Evolutionary conservation across 2,113 vertebrate genomes (phyloP).

Genomic region (Arvicanthis niloticus): DNA sequence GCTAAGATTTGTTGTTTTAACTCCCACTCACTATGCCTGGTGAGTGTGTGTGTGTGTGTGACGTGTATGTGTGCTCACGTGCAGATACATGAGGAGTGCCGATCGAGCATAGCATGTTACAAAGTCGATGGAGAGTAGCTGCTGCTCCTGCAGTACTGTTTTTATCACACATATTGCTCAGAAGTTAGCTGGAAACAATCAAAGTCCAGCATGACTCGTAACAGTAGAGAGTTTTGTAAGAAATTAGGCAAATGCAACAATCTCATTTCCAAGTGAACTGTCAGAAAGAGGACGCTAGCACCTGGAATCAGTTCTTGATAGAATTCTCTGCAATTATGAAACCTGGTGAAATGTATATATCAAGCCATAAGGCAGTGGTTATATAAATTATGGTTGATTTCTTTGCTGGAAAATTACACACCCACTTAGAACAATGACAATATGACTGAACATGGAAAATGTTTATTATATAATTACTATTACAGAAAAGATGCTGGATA

Average conservation of each 20-base stretch:
- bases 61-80: too few species aligned
- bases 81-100: background rate
- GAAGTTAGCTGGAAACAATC: background rate
- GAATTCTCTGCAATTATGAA: conserved; percentile 36
- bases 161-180: background rate
- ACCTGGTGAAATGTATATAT: background rate
- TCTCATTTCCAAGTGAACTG: background rate
- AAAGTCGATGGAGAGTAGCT: background rate
- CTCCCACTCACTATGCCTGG: background rate
- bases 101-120: too few species aligned
- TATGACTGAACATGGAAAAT: conserved; percentile 54
- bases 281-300: background rate
- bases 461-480: conserved; percentile 68
- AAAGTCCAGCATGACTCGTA: background rate
- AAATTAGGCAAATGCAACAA: background rate
- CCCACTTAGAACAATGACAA: conserved; percentile 43
- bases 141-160: background rate
- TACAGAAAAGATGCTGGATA: conserved; percentile 52
- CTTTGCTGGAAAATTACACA: conserved; percentile 60
- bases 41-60: background rate
- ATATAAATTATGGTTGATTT: conserved; percentile 47
- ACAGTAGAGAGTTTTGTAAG: conserved; percentile 5
- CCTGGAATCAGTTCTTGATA: background rate
- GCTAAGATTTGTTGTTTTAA: background rate
- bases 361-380: background rate